phyloP scores from a whole-genome alignment of 2,113 vertebrate species.

The Hemichromis elongatus region DNA sequence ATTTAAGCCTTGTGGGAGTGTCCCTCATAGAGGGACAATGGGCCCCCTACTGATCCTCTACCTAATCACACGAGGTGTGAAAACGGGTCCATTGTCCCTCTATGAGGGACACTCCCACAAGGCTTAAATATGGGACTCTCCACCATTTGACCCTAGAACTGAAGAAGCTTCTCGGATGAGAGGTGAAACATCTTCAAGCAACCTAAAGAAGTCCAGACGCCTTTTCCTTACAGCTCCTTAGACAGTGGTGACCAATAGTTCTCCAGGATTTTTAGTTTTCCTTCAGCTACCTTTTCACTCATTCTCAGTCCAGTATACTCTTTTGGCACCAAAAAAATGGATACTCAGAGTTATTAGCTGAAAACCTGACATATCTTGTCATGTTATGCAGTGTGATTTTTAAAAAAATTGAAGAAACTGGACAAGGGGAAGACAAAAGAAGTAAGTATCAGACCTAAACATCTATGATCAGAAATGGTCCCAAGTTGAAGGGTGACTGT shows the following conservation, averaged over 20 bases:
- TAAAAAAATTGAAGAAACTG: not conserved
- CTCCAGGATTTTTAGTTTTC: not conserved
- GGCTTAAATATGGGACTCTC: too few relatives aligned
- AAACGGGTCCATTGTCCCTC: too few relatives aligned
- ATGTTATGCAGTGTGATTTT: not conserved
- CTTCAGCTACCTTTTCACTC: not conserved
- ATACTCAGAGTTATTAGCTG: not conserved
- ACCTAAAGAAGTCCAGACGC: too few relatives aligned
- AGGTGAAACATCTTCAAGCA: too few relatives aligned
- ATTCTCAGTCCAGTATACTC: not conserved
- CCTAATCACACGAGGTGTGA: too few relatives aligned
- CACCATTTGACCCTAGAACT: too few relatives aligned
- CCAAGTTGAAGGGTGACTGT: not conserved
- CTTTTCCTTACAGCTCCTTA: too few relatives aligned
- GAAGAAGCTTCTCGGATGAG: too few relatives aligned
- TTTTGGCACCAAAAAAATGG: fast-evolving
- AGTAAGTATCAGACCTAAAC: not conserved
- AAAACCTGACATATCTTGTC: not conserved
- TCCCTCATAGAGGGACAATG: too few relatives aligned
- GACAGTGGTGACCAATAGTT: fast-evolving
- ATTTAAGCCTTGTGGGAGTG: too few relatives aligned
- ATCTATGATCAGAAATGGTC: not conserved
- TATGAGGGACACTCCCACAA: too few relatives aligned
- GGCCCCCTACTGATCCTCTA: too few relatives aligned
- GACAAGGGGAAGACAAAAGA: not conserved